Percentiles rank a stretch among this genome's conserved stretches.
Evolutionary conservation across 2,888 invertebrate species (phyloP).

Genomic region (Ophion obscuratus): DNA sequence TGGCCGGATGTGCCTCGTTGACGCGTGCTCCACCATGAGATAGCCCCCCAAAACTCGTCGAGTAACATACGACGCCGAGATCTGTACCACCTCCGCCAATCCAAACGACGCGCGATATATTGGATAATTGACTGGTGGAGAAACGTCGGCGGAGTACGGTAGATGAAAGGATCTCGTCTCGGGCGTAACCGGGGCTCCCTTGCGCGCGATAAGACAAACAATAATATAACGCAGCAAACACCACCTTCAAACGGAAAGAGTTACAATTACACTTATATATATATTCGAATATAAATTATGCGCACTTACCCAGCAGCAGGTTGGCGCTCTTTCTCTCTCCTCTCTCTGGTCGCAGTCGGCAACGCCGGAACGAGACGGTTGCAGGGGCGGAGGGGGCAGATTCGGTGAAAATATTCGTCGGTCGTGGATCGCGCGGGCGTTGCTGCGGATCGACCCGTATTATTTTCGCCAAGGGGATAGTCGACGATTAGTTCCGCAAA

Average conservation of each 20-base stretch:
- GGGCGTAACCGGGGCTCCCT: background rate
- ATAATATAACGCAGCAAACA: background rate
- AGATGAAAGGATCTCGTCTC: background rate
- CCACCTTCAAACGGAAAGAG: background rate
- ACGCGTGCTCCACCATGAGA: slow-evolving; percentile 54
- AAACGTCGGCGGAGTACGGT: background rate
- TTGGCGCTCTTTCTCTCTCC: background rate
- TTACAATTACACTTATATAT: too few relatives aligned
- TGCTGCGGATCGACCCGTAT: background rate
- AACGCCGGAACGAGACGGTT: background rate
- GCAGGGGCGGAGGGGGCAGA: background rate
- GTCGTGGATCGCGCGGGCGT: background rate
- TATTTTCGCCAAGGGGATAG: background rate
- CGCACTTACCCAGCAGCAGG: background rate
- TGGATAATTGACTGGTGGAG: slow-evolving; percentile 77
- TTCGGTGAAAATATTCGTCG: background rate
- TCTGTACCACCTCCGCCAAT: slow-evolving; percentile 55
- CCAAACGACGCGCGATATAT: slow-evolving; percentile 72
- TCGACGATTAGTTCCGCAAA: background rate
- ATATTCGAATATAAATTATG: background rate
- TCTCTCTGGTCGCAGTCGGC: background rate
- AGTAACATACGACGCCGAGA: too few relatives aligned
- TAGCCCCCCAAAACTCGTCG: slow-evolving; percentile 8
- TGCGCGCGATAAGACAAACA: background rate
- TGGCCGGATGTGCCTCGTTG: slow-evolving; percentile 25